Percentiles rank a stretch among this genome's conserved stretches.
Conservation (phyloP, 2,113 vertebrate genomes). For the Mugil cephalus region DNA sequence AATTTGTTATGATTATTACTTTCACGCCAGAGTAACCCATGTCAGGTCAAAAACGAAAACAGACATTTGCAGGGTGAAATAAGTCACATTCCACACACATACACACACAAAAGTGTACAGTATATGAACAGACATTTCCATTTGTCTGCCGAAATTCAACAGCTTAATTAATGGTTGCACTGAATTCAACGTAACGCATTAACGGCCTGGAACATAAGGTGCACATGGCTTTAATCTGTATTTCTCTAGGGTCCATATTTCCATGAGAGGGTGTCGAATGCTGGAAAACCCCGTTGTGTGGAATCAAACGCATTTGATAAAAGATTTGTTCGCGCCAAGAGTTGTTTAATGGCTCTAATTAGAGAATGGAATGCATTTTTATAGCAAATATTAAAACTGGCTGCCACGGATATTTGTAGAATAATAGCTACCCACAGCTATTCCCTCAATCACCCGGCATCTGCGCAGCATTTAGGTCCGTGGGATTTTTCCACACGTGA, state of each 20-base stretch:
- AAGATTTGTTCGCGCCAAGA: constrained; percentile 46
- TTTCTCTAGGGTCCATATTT: constrained; percentile 30
- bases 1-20: constrained; percentile 20
- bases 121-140: no score
- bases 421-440: constrained; percentile 29
- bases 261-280: constrained; percentile 59
- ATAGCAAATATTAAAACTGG: constrained; percentile 64
- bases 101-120: no score
- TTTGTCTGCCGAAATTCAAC: background rate
- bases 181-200: background rate
- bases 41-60: background rate
- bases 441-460: constrained; percentile 25
- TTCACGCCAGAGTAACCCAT: background rate
- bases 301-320: constrained; percentile 40
- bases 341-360: constrained; percentile 63
- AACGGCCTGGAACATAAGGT: background rate
- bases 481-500: constrained; percentile 18
- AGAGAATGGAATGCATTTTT: constrained; percentile 61
- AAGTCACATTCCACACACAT: background rate
- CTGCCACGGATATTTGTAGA: constrained; percentile 36
- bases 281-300: constrained; percentile 41
- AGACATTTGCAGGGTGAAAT: background rate
- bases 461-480: constrained; percentile 17
- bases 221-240: constrained; percentile 51
- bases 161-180: background rate